A percentile compares a stretch with the other conserved stretches of the same genome.
phyloP scores from a whole-genome alignment of 2,113 vertebrate species.

The Lagopus leucura region DNA sequence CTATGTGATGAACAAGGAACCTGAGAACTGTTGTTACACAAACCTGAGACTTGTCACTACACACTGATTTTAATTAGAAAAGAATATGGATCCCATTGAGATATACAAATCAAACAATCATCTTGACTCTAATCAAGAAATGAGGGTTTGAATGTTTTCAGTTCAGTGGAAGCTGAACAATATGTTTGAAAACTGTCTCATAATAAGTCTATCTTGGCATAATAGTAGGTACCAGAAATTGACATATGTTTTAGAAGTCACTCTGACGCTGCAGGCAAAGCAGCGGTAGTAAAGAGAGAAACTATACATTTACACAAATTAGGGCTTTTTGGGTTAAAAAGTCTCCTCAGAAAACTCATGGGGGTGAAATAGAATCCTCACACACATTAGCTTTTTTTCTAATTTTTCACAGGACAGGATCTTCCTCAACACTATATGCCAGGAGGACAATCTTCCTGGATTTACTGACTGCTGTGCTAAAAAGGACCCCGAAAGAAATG shows the following conservation, averaged over 20 bases:
- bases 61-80: background rate
- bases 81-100: too few species aligned
- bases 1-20: background rate
- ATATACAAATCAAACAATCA: rapidly evolving
- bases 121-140: too few species aligned
- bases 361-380: background rate
- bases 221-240: background rate
- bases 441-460: constrained; percentile 10
- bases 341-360: background rate
- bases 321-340: background rate
- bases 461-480: constrained; percentile 59
- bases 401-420: background rate
- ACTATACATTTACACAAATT: background rate
- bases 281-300: background rate
- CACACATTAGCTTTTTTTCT: background rate
- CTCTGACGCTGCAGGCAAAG: background rate
- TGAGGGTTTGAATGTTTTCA: too few species aligned
- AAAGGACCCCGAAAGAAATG: constrained; percentile 25
- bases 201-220: rapidly evolving
- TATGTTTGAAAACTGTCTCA: background rate
- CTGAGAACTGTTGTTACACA: rapidly evolving
- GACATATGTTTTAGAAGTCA: background rate
- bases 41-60: too few species aligned
- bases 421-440: constrained; percentile 71
- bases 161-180: background rate